Percentiles rank a stretch among this genome's conserved stretches.
These are phyloP conservation scores for Meandrusa payeni DNA, from an alignment of 2,888 invertebrate genomes.

Conservation along the genomic window DNA sequence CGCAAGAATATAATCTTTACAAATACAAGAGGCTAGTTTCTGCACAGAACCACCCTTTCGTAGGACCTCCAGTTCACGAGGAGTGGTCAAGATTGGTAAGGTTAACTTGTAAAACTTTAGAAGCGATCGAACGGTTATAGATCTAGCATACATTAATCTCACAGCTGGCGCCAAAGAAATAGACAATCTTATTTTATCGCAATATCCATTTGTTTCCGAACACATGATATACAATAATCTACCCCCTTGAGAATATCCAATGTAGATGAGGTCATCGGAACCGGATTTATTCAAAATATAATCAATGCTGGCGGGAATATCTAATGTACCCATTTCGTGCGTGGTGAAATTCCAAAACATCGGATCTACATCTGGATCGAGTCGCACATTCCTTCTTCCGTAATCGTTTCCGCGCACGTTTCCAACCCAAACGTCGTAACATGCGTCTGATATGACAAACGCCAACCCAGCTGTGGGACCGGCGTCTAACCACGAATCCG, in stretches of 20 bases:
- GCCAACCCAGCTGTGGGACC: constrained; percentile 45
- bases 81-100: constrained; percentile 33
- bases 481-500: constrained; percentile 55
- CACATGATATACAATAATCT: constrained; percentile 84
- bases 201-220: constrained; percentile 82
- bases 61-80: constrained; percentile 46
- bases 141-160: constrained; percentile 62
- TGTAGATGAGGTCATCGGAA: constrained; percentile 51
- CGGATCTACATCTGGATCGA: constrained; percentile 46
- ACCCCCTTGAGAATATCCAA: constrained; percentile 90
- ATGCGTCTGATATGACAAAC: constrained; percentile 39
- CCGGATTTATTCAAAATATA: constrained; percentile 48
- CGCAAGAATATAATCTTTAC: constrained; percentile 40
- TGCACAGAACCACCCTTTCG: constrained; percentile 48
- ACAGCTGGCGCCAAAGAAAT: constrained; percentile 84
- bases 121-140: constrained; percentile 34
- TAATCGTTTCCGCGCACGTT: constrained; percentile 63
- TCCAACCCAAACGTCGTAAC: constrained; percentile 48
- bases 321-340: constrained; percentile 88
- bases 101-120: constrained; percentile 30
- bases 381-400: constrained; percentile 71
- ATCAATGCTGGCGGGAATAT: constrained; percentile 84
- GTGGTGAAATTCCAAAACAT: constrained; percentile 77
- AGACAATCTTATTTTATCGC: constrained; percentile 81
- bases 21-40: constrained; percentile 47